Evolutionary conservation across 2,797 vertebrate genomes (phyloP), one percentile per base, ranked within the genome.

Genomic region (Alca torda): DNA sequence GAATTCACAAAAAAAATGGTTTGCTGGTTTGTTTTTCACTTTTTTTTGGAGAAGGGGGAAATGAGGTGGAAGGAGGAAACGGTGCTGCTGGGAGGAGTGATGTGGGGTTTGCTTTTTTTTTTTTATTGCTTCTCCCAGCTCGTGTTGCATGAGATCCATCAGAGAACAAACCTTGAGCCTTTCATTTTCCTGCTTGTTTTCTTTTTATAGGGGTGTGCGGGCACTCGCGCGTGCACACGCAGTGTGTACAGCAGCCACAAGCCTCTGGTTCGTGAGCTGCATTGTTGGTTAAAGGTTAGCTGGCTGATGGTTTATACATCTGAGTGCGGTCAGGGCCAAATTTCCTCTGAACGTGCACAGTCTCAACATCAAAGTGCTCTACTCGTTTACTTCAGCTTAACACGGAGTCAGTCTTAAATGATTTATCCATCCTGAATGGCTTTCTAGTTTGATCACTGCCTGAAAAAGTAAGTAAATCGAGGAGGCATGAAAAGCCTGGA

Each of bases 161-260:
- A 79, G 11, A n/a, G 33, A 45, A 13, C 10, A 75, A 78, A 70
- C 20, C 23, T 15, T 6, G 19, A 85, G 39, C 48, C 15, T 88
- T 65, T 24, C 2, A 2, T 81, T 74, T 87, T 60, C 20, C 63
- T 39, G 31, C 23, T 65, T 20, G 8, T 69, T 67, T 83, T 41
- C 18, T 45, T 43, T 73, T 18, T 13, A 6, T 7, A 28, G 17
- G 7, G 1, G 3, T 9, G 11, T 35, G 30, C 7, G 12, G 4
- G 16, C 37, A 21, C 6, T 3, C 7, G 11, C 8, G 10, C 31
- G 3, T 6, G 1, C 48, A 25, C 23, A 9, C 12, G 4, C 6
- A 9, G 28, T 2, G 8, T 5, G 17, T 33, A 5, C 1, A 39
- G 57, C 48, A 13, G 1, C 35, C 59, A 3, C 31, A 21, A 26